A percentile compares a stretch with the other conserved stretches of the same genome.
Evolutionary conservation across 2,797 vertebrate species (phyloP).

Genomic region (Falco concolor): DNA sequence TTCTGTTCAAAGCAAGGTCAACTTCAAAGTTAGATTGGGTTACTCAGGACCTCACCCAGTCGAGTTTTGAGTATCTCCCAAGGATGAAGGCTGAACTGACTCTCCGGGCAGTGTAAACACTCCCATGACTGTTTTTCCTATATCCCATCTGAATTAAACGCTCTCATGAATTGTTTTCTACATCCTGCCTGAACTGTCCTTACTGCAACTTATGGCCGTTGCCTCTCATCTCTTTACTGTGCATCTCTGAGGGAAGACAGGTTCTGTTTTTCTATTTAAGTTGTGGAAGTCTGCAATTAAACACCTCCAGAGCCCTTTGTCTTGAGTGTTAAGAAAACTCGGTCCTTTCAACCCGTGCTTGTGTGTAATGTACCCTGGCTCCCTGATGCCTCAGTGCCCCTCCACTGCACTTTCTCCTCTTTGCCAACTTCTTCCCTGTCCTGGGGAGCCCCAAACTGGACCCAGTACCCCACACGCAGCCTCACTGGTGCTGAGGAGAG

Average conservation of each 20-base stretch:
- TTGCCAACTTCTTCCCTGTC: neutral
- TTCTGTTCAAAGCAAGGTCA: neutral
- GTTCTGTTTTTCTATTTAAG: neutral
- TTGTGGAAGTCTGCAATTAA: neutral
- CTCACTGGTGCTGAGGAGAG: neutral
- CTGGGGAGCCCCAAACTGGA: neutral
- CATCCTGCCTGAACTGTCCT: neutral
- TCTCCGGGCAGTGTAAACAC: neutral
- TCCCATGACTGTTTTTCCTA: neutral
- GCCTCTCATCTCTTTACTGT: neutral
- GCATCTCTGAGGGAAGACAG: neutral
- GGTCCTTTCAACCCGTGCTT: neutral
- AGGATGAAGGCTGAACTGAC: neutral
- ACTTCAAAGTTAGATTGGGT: neutral
- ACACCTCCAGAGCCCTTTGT: neutral
- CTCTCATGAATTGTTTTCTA: neutral
- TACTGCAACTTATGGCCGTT: neutral
- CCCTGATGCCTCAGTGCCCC: neutral
- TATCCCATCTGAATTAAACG: neutral
- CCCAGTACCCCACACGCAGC: neutral
- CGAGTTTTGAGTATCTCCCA: neutral
- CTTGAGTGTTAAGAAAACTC: neutral
- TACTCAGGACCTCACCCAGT: neutral
- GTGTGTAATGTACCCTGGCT: accelerated
- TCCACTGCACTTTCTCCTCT: neutral